phyloP scores from a whole-genome alignment of 2,888 invertebrate species.

The Punctoribates punctum region DNA sequence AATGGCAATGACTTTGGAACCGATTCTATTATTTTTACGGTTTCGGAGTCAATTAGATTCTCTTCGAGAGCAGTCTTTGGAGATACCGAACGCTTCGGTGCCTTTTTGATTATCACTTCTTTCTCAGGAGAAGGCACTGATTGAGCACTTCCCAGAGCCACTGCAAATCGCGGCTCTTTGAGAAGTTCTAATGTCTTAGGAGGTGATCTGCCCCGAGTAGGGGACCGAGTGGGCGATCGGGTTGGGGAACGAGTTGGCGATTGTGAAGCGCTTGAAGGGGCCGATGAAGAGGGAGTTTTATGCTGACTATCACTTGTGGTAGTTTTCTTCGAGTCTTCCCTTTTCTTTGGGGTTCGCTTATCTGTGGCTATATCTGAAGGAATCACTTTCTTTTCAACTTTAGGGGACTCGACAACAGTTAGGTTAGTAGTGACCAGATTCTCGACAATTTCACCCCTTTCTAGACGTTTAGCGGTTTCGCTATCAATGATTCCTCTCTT shows the following conservation, averaged over 20 bases:
- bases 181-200: constrained; percentile 9
- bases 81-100: constrained; percentile 68
- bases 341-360: too few species aligned
- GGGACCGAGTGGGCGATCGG: neutral
- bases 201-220: neutral
- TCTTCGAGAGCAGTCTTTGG: constrained; percentile 72
- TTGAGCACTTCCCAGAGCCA: constrained; percentile 63
- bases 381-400: neutral
- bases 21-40: constrained; percentile 60
- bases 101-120: constrained; percentile 69
- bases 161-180: constrained; percentile 64
- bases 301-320: neutral
- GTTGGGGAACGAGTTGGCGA: neutral
- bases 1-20: constrained; percentile 64
- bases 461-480: constrained; percentile 46
- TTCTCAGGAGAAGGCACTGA: constrained; percentile 61
- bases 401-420: constrained; percentile 38
- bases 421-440: constrained; percentile 39
- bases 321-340: neutral
- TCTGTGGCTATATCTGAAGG: neutral
- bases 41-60: constrained; percentile 72
- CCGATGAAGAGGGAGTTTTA: neutral
- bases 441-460: constrained; percentile 39
- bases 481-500: constrained; percentile 58
- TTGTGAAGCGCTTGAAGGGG: neutral